Evolutionary conservation across 2,888 invertebrate genomes (phyloP).

Genomic region (Cosmorhoe ocellata): DNA sequence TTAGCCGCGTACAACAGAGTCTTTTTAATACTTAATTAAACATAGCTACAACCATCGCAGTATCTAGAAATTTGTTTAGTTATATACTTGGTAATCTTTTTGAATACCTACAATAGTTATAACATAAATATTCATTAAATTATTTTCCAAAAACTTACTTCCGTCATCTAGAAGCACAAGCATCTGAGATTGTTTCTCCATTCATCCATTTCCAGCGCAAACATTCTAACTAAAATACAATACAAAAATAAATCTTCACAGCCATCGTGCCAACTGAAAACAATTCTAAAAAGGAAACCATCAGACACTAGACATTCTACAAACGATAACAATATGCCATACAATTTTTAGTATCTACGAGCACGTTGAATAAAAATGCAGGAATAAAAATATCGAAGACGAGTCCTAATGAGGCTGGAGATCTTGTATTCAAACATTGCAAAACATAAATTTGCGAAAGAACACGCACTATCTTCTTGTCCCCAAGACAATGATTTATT

Average conservation of each 20-base stretch:
- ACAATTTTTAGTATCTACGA: slow-evolving; percentile 17
- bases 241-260: slow-evolving; percentile 8
- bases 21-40: too few species aligned
- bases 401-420: slow-evolving; percentile 26
- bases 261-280: slow-evolving; percentile 19
- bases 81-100: too few species aligned
- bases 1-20: too few species aligned
- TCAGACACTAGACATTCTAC: slow-evolving; percentile 2
- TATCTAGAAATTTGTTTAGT: too few species aligned
- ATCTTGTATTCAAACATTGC: slow-evolving; percentile 49
- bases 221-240: slow-evolving; percentile 6
- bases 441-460: slow-evolving; percentile 68
- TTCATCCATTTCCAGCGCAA: neutral
- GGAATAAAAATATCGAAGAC: slow-evolving; percentile 15
- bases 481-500: slow-evolving; percentile 71
- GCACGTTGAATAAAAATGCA: slow-evolving; percentile 10
- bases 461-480: slow-evolving; percentile 73
- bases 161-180: too few species aligned
- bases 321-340: slow-evolving; percentile 20
- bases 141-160: too few species aligned
- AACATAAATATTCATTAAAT: too few species aligned
- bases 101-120: too few species aligned
- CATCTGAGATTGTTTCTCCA: neutral
- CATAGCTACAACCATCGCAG: too few species aligned
- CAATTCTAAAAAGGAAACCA: slow-evolving; percentile 18